Conservation (phyloP, 35 echinoderm and acorn worm species). For the Ophiothrix spiculata region DNA sequence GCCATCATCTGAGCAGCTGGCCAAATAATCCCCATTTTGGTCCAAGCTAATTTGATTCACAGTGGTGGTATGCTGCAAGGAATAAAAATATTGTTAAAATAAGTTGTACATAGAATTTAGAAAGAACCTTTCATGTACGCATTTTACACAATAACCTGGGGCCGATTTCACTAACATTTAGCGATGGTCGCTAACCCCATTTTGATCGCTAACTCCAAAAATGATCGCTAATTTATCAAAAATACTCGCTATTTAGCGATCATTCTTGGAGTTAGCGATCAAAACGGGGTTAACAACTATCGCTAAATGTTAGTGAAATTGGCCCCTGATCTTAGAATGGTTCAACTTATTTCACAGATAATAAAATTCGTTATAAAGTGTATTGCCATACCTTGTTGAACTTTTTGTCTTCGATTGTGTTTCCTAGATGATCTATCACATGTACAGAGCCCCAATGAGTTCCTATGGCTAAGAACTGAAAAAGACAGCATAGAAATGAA, state of each 20-base stretch:
- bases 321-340: no score
- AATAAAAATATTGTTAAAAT: neutral
- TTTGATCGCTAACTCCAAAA: no score
- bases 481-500: neutral
- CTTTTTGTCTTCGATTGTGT: slow-evolving; percentile 85
- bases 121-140: neutral
- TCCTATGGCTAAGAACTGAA: slow-evolving; percentile 86
- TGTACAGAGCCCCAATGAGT: slow-evolving; percentile 93
- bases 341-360: neutral
- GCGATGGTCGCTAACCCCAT: no score
- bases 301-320: no score
- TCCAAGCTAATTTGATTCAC: slow-evolving; percentile 97
- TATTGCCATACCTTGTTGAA: slow-evolving; percentile 72
- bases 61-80: slow-evolving; percentile 76
- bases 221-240: no score
- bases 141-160: neutral
- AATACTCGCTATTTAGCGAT: no score
- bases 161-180: no score
- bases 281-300: no score
- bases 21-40: slow-evolving; percentile 77
- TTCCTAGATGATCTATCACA: slow-evolving; percentile 91
- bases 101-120: neutral
- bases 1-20: slow-evolving; percentile 96
- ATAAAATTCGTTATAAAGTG: no score
- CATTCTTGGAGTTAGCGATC: no score